Evolutionary conservation across 2,888 invertebrate species (phyloP).

Genomic region (Noctua comes): DNA sequence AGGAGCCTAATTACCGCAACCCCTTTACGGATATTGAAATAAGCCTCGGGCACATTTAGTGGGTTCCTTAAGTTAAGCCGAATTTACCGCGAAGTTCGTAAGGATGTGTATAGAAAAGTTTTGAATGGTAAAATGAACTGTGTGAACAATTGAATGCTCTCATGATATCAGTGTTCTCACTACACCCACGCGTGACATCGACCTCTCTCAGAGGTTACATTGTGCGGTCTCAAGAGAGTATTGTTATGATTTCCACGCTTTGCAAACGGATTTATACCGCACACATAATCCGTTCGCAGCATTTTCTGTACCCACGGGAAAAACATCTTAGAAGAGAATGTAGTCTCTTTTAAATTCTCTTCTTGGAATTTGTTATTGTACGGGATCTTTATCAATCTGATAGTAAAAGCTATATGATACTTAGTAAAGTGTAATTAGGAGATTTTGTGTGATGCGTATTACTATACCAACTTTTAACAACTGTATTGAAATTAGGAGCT

Average conservation of each 20-base stretch:
- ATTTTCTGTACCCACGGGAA: slow-evolving; percentile 9
- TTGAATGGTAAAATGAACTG: not conserved
- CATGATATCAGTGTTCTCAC: slow-evolving; percentile 12
- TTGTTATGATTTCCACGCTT: slow-evolving; percentile 52
- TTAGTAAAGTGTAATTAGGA: too few relatives aligned
- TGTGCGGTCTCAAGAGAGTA: slow-evolving; percentile 32
- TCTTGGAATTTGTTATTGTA: not conserved
- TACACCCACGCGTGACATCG: slow-evolving; percentile 21
- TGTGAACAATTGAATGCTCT: slow-evolving; percentile 11
- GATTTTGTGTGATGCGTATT: too few relatives aligned
- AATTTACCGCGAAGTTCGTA: slow-evolving; percentile 20
- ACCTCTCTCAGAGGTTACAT: slow-evolving; percentile 18
- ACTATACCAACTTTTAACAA: too few relatives aligned
- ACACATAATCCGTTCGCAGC: slow-evolving; percentile 20
- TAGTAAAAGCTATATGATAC: not conserved
- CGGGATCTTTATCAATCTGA: not conserved
- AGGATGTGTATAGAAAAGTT: not conserved
- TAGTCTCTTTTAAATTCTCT: not conserved
- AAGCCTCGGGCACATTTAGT: slow-evolving; percentile 55
- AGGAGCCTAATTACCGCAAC: slow-evolving; percentile 61
- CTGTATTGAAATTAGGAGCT: not conserved
- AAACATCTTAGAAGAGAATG: not conserved
- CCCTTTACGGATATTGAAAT: slow-evolving; percentile 60
- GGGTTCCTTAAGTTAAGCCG: slow-evolving; percentile 23
- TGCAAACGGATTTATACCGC: slow-evolving; percentile 33